These are phyloP conservation scores for Andrena bicolor DNA, from an alignment of 2,888 invertebrate genomes.

Conservation along the genomic window DNA sequence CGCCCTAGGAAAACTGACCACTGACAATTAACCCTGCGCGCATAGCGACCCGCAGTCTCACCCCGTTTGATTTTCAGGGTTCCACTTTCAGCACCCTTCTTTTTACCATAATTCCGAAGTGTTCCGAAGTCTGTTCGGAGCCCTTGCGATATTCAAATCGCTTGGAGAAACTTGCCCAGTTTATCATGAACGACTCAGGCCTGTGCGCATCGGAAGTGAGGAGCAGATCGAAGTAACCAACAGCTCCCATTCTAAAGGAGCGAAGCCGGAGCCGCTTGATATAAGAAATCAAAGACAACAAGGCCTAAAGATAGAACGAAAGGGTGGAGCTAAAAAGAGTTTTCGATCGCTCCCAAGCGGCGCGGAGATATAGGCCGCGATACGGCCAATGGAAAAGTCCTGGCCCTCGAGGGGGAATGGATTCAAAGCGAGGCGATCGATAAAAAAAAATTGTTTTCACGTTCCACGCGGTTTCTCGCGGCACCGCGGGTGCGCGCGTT, in stretches of 20 bases:
- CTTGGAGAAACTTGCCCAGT: too few relatives aligned
- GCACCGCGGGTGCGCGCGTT: slow-evolving; percentile 5
- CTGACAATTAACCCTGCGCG: too few relatives aligned
- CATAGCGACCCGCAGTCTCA: too few relatives aligned
- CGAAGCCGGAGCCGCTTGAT: background rate
- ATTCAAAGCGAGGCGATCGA: slow-evolving; percentile 4
- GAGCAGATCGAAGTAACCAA: background rate
- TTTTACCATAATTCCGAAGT: too few relatives aligned
- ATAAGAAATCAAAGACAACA: background rate
- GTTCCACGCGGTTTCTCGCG: slow-evolving; percentile 4
- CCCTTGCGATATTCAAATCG: too few relatives aligned
- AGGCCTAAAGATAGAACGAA: slow-evolving; percentile 22
- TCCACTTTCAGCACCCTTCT: too few relatives aligned
- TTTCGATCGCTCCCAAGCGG: background rate
- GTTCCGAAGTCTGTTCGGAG: too few relatives aligned
- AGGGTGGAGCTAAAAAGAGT: background rate
- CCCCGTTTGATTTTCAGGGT: too few relatives aligned
- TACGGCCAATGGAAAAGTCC: background rate
- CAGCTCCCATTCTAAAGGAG: background rate
- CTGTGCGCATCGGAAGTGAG: background rate
- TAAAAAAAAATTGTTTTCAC: slow-evolving; percentile 24
- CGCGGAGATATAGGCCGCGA: background rate
- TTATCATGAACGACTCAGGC: too few relatives aligned
- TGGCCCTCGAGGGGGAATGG: background rate
- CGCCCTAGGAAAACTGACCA: background rate